Evolutionary conservation across 2,888 invertebrate species (phyloP), one percentile per base, ranked within the genome.

Genomic region (Nycteola revayana): DNA sequence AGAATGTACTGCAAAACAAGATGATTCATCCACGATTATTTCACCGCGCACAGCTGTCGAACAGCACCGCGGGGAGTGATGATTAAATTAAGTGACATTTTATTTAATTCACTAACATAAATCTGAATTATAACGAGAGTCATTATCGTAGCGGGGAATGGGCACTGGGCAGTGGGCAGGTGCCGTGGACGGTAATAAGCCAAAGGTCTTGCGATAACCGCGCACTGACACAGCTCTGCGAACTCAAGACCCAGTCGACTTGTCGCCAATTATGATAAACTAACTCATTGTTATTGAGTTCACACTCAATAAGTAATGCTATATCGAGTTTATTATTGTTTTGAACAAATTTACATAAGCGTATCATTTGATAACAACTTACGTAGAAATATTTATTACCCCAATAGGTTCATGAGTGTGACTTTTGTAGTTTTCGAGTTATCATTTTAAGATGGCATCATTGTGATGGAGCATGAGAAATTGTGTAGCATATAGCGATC

Each of bases 81-180:
- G 67, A 82, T 85, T 84, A 75, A 71, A 83, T 83, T 76, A 82
- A 80, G 77, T 80, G 84, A 83, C 82, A 87, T 84, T 84, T 87
- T 68, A 79, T 80, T 78, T 76, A 75, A 83, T 79, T 79, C 70
- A 72, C 60, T 49, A 67, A 60, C 66, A 74, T 84, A 82, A 84
- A 85, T 84, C 78, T 75, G 54, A 61, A 46, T 76, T 60, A 70
- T 83, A 75, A 79, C 63, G 77, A 79, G 68, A 51, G 65, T 57
- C 61, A 75, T 75, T 76, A 77, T 73, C 68, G 62, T 58, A 56
- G 59, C 47, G 60, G 14, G 14, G 14, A 3, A 2, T 14, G 14
- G 14, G 14, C 14, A 3, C 21, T 14, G 14, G 60, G 72, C 74
- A 68, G 72, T 14, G 14, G 60, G 72, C 74, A 68, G 72, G 71